Percentiles rank a stretch among this genome's conserved stretches.
Evolutionary conservation across 1,140 invertebrate species (phyloP).

Genomic region (Drosophila varians): DNA sequence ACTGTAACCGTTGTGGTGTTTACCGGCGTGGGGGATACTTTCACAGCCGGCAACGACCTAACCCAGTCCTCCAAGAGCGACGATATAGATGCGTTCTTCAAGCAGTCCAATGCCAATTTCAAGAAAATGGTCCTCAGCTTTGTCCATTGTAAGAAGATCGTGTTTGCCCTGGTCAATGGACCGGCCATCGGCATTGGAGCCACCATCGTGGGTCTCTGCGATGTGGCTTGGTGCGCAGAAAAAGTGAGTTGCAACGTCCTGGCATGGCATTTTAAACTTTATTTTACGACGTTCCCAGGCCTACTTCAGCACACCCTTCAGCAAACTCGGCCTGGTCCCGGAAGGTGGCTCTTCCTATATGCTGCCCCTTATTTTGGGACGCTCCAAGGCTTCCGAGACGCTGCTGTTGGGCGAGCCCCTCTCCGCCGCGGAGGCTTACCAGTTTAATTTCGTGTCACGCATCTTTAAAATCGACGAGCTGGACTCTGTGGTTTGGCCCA

Average conservation of each 20-base stretch:
- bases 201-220: constrained; percentile 93
- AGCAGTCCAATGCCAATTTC: constrained; percentile 44
- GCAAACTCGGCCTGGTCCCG: constrained; percentile 90
- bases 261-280: background rate
- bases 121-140: constrained; percentile 90
- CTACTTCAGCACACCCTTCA: constrained; percentile 94
- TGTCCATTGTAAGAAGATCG: constrained; percentile 95
- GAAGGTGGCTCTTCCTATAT: constrained; percentile 95
- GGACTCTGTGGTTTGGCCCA: constrained; percentile 65
- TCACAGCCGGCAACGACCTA: constrained; percentile 71
- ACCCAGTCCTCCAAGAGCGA: background rate
- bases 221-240: constrained; percentile 94
- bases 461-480: constrained; percentile 56
- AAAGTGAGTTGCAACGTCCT: constrained; percentile 82
- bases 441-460: constrained; percentile 86
- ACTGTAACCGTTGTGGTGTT: constrained; percentile 57
- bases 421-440: constrained; percentile 89
- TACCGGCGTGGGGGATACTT: constrained; percentile 65
- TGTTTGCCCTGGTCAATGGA: constrained; percentile 95
- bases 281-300: constrained; percentile 85
- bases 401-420: constrained; percentile 92
- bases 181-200: constrained; percentile 95
- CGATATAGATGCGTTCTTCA: constrained; percentile 38
- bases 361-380: constrained; percentile 93
- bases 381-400: constrained; percentile 90